Evolutionary conservation across 2,113 vertebrate genomes (phyloP).

Genomic region (Proterorhinus semilunaris): DNA sequence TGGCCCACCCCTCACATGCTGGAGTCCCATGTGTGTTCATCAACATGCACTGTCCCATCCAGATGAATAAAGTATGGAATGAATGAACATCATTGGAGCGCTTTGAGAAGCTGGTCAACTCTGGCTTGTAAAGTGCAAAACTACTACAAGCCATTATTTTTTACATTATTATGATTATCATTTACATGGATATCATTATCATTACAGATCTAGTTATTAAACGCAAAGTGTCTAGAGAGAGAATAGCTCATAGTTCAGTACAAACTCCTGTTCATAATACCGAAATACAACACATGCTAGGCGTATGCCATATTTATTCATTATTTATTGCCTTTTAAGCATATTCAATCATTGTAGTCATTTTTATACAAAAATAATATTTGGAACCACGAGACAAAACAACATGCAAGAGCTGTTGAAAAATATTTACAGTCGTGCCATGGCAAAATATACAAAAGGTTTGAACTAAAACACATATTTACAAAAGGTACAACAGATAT

Average conservation of each 20-base stretch:
- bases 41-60: too few relatives aligned
- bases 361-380: conserved; percentile 58
- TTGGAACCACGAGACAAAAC: conserved; percentile 29
- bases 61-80: too few relatives aligned
- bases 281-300: neutral
- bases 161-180: too few relatives aligned
- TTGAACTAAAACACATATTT: conserved; percentile 36
- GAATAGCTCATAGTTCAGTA: neutral
- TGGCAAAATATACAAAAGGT: conserved; percentile 49
- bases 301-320: neutral
- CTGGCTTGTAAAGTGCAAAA: too few relatives aligned
- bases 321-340: conserved; percentile 35
- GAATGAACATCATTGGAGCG: too few relatives aligned
- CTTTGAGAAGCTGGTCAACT: too few relatives aligned
- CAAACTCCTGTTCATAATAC: neutral
- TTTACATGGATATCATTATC: too few relatives aligned
- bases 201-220: too few relatives aligned
- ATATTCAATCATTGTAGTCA: conserved; percentile 17
- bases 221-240: too few relatives aligned
- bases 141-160: too few relatives aligned
- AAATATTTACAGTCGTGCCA: conserved; percentile 41
- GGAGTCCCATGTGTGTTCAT: too few relatives aligned
- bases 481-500: conserved; percentile 17
- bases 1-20: too few relatives aligned
- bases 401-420: conserved; percentile 7